These are phyloP conservation scores for Caenorhabditis parvicauda DNA, from an alignment of 2,888 invertebrate species.

Conservation along the genomic window DNA sequence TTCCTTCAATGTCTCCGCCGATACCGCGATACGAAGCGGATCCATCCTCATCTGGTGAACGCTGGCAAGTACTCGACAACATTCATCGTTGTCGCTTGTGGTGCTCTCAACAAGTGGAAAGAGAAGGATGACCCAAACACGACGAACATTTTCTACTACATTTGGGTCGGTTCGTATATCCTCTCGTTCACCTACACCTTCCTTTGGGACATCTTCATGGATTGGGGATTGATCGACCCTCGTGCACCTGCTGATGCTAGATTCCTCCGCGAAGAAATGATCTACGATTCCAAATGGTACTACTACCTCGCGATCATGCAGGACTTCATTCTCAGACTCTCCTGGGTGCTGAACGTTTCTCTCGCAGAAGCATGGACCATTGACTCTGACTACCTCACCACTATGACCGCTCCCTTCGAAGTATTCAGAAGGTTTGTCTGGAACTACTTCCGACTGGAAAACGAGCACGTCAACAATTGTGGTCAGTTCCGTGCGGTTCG, in stretches of 20 bases:
- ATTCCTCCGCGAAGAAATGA: conserved; percentile 65
- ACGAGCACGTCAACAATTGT: conserved; percentile 98
- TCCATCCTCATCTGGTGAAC: conserved; percentile 86
- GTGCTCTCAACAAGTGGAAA: conserved; percentile 67
- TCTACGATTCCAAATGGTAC: conserved; percentile 68
- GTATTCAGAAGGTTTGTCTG: conserved; percentile 79
- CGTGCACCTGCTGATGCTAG: conserved; percentile 82
- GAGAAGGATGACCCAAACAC: conserved; percentile 69
- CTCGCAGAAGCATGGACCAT: conserved; percentile 64
- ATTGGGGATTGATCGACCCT: conserved; percentile 79
- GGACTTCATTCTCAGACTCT: conserved; percentile 86
- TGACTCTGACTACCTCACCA: conserved; percentile 57
- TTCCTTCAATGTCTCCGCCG: conserved; percentile 94
- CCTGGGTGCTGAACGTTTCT: conserved; percentile 84
- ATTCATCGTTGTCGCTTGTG: conserved; percentile 85
- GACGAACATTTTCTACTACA: conserved; percentile 61
- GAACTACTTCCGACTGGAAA: conserved; percentile 98
- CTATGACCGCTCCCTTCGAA: conserved; percentile 60
- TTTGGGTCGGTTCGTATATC: conserved; percentile 79
- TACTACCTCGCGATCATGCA: conserved; percentile 95
- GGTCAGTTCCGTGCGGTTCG: conserved; percentile 93
- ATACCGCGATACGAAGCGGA: conserved; percentile 87
- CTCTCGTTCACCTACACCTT: conserved; percentile 85
- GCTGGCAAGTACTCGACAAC: conserved; percentile 97
- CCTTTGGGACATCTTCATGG: conserved; percentile 97